Evolutionary conservation across 2,797 vertebrate genomes (phyloP).

Genomic region (Tympanoctomys barrerae): DNA sequence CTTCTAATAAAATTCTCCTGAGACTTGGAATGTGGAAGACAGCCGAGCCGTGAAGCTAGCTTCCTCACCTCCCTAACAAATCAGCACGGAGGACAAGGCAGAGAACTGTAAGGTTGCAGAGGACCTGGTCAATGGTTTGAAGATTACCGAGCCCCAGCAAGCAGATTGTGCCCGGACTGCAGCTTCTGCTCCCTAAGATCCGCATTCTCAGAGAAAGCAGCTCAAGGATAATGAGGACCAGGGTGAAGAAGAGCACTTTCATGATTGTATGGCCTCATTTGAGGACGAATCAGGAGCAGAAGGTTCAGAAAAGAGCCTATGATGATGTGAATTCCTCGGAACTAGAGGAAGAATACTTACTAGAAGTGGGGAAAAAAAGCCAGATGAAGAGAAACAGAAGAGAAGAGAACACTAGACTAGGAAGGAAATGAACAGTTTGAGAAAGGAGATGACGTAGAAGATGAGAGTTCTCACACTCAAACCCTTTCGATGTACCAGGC

Average conservation of each 20-base stretch:
- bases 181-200: neutral
- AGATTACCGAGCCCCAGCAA: slow-evolving; percentile 82
- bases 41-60: no score
- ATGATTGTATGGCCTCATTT: slow-evolving; percentile 92
- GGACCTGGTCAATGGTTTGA: slow-evolving; percentile 82
- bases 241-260: slow-evolving; percentile 91
- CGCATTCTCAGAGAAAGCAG: neutral
- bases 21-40: no score
- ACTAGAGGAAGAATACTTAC: slow-evolving; percentile 93
- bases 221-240: neutral
- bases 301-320: slow-evolving; percentile 72
- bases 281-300: slow-evolving; percentile 79
- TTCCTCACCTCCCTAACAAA: slow-evolving; percentile 43
- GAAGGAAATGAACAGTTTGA: no score
- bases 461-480: no score
- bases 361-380: slow-evolving; percentile 94
- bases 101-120: slow-evolving; percentile 79
- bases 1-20: neutral
- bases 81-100: slow-evolving; percentile 77
- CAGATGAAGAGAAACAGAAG: slow-evolving; percentile 94
- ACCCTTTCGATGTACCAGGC: no score
- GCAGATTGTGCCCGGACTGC: neutral
- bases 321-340: slow-evolving; percentile 88
- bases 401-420: no score
- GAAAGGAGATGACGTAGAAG: no score